Evolutionary conservation across 2,113 vertebrate species (phyloP), one percentile per base, ranked within the genome.

Genomic region (Tenrec ecaudatus): DNA sequence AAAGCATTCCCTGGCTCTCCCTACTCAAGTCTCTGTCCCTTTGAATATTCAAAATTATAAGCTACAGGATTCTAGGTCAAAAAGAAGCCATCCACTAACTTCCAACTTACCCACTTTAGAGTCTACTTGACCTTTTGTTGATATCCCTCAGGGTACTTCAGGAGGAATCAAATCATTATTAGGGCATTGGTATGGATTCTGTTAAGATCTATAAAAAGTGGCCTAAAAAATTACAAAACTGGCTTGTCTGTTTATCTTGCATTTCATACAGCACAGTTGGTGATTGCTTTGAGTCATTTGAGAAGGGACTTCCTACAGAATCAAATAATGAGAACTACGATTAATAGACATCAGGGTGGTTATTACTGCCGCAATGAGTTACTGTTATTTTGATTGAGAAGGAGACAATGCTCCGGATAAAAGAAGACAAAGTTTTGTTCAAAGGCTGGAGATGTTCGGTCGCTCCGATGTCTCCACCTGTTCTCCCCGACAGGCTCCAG

Each of bases 261-360:
- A 0, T 20, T 20, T 1, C 5, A n/a, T n/a, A n/a, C n/a, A 2
- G 27, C 4, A 1, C 29, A 1, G 23, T 2, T 1, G 31, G 9
- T 1, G 2, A 23, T 20, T 0, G 25, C 19, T 38, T 14, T 20
- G 0, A 36, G 5, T 4, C 23, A 6, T 10, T 6, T 12, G 31
- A n/a, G 29, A 3, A 8, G 31, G 10, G 22, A 6, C 17, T 10
- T 47, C 69, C 88, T 5, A 0, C 0, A 0, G 23, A 14, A 19
- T 7, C 47, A 53, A 53, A 53, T 14, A 53, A 5, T 53, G 11
- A 53, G 47, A 53, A 53, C 47, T 53, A 53, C 12, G 47, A 53
- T 53, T 5, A 53, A 53, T 53, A 53, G 11, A 53, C 6, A 10
- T 53, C 9, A 7, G 47, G 47, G 47, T 53, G 47, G 47, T 53